Evolutionary conservation across 2,888 invertebrate genomes (phyloP).

Genomic region (Platerodrilus igneus): DNA sequence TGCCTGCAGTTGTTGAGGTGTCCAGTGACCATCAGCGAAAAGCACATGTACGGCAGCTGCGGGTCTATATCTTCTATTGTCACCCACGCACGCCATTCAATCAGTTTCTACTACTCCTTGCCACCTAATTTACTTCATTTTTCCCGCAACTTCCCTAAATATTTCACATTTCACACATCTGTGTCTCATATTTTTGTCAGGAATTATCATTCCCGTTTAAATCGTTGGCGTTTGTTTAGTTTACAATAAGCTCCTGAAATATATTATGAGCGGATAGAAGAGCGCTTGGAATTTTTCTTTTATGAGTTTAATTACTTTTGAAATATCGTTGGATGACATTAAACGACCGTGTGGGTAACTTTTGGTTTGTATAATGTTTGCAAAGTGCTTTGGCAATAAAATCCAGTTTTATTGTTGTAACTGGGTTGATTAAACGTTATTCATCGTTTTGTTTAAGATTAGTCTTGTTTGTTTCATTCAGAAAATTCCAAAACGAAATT

Average conservation of each 20-base stretch:
- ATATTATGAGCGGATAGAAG: slow-evolving; percentile 4
- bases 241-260: slow-evolving; percentile 3
- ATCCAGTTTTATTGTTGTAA: too few relatives aligned
- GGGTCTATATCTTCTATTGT: slow-evolving; percentile 45
- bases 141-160: slow-evolving; percentile 34
- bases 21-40: slow-evolving; percentile 43
- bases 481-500: too few relatives aligned
- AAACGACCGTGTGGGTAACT: too few relatives aligned
- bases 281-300: slow-evolving; percentile 7
- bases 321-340: too few relatives aligned
- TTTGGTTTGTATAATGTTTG: too few relatives aligned
- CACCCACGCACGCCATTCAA: slow-evolving; percentile 44
- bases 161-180: slow-evolving; percentile 43
- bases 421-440: too few relatives aligned
- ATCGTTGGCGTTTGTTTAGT: slow-evolving; percentile 20
- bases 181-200: slow-evolving; percentile 29
- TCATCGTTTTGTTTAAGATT: too few relatives aligned
- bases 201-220: slow-evolving; percentile 28
- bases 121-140: slow-evolving; percentile 44
- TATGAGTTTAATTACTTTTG: slow-evolving; percentile 9
- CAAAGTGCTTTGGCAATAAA: too few relatives aligned
- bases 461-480: too few relatives aligned
- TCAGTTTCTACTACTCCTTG: slow-evolving; percentile 37
- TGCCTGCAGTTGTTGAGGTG: slow-evolving; percentile 37
- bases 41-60: slow-evolving; percentile 45